Base-by-base conservation (phyloP, 2,797 vertebrate genomes). In the Sphaeramia orbicularis region DNA sequence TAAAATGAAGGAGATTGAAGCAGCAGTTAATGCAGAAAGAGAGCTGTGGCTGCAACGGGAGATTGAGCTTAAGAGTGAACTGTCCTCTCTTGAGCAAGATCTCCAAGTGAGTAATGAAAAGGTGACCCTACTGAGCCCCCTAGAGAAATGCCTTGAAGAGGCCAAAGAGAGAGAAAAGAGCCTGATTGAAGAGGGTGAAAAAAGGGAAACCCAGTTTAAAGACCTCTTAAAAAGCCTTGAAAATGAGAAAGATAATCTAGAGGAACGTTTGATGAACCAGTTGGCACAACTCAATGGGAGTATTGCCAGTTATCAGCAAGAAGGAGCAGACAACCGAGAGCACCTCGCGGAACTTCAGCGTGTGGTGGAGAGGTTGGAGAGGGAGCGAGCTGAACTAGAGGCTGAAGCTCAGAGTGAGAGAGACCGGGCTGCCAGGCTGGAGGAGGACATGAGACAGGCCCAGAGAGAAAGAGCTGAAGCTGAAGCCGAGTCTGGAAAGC, bases 221-320 rank as follows among this genome's bases (percentile, higher is more conserved):
- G 94, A 93, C 76, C 86, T 95, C 57, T 90, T 92, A 38, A 89
- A 72, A 47, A 89, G 93, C 0, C 89, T 97, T 4, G 97, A 96
- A 69, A 75, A 87, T 0, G 97, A 99, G 81, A 99, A 98, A 60
- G 98, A 99, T 63, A 97, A 99, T 73, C 90, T 99, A 57, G 98
- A 99, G 89, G 98, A 99, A 80, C 92, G 95, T 63, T 93, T 99
- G 37, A 99, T 99, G 98, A 97, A 99, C 90, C 98, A 99, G 71
- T 70, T 99, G 86, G 97, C 98, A 42, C 96, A 98, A 87, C 95
- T 99, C 53, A 99, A 99, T n/a, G 97, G 98, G 32, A 98, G 95
- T 80, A 98, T 99, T 10, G 98, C 97, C 0, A 95, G 96, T 87
- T 99, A 99, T 76, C 97, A 98, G 86, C 98, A 99, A 78, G 96